Conservation (phyloP, 2,113 vertebrate species). For the Panthera leo region DNA sequence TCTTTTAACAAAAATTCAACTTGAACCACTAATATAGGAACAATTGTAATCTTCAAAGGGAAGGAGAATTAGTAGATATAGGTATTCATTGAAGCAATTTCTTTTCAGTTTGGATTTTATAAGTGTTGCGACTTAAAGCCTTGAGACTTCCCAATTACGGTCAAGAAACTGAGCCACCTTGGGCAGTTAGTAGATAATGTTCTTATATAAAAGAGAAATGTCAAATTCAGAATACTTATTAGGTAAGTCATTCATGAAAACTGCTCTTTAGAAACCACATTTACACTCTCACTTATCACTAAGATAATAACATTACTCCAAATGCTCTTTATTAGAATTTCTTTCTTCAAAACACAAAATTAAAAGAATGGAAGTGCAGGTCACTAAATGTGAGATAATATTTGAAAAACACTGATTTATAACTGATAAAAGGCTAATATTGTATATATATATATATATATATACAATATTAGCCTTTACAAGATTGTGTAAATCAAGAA, state of each 20-base stretch:
- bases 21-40: neutral
- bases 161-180: neutral
- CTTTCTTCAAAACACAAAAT: slow-evolving; percentile 16
- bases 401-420: neutral
- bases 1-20: slow-evolving; percentile 36
- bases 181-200: slow-evolving; percentile 2
- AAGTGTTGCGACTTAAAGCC: neutral
- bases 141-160: slow-evolving; percentile 37
- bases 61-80: slow-evolving; percentile 11
- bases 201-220: slow-evolving; percentile 34
- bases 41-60: neutral
- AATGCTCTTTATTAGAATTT: neutral
- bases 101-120: slow-evolving; percentile 35
- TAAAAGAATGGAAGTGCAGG: neutral
- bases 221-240: slow-evolving; percentile 39
- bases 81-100: neutral
- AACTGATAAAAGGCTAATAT: neutral
- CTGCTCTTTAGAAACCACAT: neutral
- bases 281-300: neutral
- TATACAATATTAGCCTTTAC: too few species aligned
- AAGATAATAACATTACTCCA: neutral
- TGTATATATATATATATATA: neutral
- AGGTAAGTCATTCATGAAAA: slow-evolving; percentile 21
- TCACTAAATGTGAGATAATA: neutral
- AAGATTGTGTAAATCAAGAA: neutral